phyloP scores from a whole-genome alignment of 2,113 vertebrate species.

The Anseranas semipalmata region DNA sequence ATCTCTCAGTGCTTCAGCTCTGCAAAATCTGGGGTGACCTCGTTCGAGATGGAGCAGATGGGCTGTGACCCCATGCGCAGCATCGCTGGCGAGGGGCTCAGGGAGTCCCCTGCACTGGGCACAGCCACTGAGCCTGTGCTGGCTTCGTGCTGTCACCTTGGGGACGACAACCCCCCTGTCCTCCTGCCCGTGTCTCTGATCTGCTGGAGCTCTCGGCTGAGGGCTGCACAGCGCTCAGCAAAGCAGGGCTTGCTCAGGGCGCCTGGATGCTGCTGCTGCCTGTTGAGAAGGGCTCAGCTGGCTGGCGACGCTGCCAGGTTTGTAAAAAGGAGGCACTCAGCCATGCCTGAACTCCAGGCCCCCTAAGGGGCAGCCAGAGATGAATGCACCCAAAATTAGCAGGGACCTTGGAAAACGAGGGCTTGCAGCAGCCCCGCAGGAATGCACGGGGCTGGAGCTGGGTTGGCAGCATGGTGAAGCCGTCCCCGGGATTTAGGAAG shows the following conservation, averaged over 20 bases:
- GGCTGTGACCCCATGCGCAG: not conserved
- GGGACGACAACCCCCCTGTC: rapidly evolving
- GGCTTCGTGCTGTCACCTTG: not conserved
- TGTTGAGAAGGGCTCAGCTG: not conserved
- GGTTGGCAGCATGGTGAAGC: not conserved
- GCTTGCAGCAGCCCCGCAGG: not conserved
- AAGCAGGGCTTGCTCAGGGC: not conserved
- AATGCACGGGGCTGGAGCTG: not conserved
- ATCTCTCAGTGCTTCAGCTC: not conserved
- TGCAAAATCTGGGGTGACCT: not conserved
- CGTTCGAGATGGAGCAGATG: not conserved
- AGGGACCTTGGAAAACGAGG: not conserved
- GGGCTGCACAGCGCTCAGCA: not conserved
- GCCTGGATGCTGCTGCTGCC: not conserved
- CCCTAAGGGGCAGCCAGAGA: not conserved
- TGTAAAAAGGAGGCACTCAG: not conserved
- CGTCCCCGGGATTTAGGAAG: rapidly evolving
- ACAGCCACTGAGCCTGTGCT: not conserved
- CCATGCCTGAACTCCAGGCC: rapidly evolving
- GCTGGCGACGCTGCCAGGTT: not conserved
- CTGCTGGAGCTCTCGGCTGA: not conserved
- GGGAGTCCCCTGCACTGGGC: rapidly evolving
- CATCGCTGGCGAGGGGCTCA: not conserved
- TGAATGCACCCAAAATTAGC: not conserved
- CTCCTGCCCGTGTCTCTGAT: not conserved